Base-by-base conservation (phyloP, 2,888 invertebrate species). In the Caenorhabditis sp. region DNA sequence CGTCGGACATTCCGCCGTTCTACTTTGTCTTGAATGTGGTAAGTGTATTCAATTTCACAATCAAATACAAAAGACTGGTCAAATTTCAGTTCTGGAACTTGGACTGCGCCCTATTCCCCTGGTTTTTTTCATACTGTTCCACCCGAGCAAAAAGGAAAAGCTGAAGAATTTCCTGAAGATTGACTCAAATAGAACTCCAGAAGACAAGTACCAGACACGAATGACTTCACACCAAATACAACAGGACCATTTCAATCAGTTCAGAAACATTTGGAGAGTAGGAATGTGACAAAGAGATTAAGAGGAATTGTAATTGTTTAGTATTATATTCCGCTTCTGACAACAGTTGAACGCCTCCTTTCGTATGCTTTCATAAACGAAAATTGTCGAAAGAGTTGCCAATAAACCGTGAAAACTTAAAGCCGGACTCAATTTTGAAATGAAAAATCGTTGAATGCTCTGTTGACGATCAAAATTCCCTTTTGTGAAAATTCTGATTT, bases 121-220 rank as follows among this genome's bases (percentile, higher is more conserved):
- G 71, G 71, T 62, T 62, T 24, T n/a, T n/a, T 71, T 71, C 39
- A 61, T 71, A 5, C 20, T 62, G 5, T 71, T 71, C 46, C 61
- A 62, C 24, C 61, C 71, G 3, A 62, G 32, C 46, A 66, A 66
- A 9, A 66, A 56, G 6, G 24, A 66, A n/a, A 56, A 66, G 22
- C 11, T 56, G 8, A 30, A 30, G 41, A 48, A 41, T 13, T 50
- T 66, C 41, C 46, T 66, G 8, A 66, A 56, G n/a, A 39, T 66
- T 6, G 55, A 65, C 20, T 39, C 55, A 1, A n/a, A 15, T 1
- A 11, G 26, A 30, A 37, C 13, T 26, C 37, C 53, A 3, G 17
- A 27, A 9, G 46, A 45, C 3, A 26, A 15, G 26, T 35, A 46
- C 24, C 26, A 37, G 20, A 37, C n/a, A 24, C 17, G 22, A 46